These are phyloP conservation scores for Oplegnathus fasciatus DNA, from an alignment of 2,113 vertebrate genomes.

Conservation along the genomic window DNA sequence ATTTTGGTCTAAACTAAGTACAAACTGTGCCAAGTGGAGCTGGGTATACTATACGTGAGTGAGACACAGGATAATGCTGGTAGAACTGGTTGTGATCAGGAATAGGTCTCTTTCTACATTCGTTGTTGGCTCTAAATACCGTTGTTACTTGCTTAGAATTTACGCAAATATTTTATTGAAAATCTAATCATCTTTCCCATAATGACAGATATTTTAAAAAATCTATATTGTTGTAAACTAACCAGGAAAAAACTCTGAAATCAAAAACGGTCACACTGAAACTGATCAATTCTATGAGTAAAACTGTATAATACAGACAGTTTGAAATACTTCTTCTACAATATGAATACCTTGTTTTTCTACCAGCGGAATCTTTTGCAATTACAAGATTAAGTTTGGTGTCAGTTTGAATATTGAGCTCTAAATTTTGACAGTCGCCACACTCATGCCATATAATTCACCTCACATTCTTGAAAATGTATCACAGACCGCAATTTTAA, in stretches of 20 bases:
- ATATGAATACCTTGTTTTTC: background rate
- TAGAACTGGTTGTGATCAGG: background rate
- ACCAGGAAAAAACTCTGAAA: background rate
- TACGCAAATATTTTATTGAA: too few relatives aligned
- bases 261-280: background rate
- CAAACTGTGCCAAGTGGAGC: background rate
- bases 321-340: background rate
- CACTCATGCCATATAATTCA: slow-evolving; percentile 29
- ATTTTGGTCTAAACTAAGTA: background rate
- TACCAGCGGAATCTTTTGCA: background rate
- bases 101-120: background rate
- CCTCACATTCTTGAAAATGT: slow-evolving; percentile 48
- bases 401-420: slow-evolving; percentile 4
- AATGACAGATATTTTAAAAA: too few relatives aligned
- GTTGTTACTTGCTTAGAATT: background rate
- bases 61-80: background rate
- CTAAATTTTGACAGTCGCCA: background rate
- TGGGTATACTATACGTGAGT: background rate
- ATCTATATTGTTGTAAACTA: too few relatives aligned
- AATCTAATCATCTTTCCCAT: background rate
- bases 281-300: background rate
- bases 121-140: background rate
- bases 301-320: background rate
- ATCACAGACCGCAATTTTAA: slow-evolving; percentile 42
- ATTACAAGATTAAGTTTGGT: background rate